Evolutionary conservation across 2,113 vertebrate species (phyloP).

Genomic region (Oreocharis arfaki): DNA sequence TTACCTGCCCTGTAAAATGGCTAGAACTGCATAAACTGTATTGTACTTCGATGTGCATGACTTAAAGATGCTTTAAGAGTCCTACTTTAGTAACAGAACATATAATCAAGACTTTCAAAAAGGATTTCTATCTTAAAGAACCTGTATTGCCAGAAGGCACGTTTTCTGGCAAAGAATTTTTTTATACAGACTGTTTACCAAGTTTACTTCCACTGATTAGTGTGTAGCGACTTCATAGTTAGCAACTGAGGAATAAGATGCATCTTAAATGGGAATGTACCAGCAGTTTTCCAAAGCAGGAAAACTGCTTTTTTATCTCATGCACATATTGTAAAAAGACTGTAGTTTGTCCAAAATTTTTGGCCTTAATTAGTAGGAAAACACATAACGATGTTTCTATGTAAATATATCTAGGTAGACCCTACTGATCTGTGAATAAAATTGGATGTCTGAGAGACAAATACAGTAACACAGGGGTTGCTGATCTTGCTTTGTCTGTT

Average conservation of each 20-base stretch:
- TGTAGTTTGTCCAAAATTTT: background rate
- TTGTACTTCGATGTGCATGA: background rate
- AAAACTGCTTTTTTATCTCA: background rate
- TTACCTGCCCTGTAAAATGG: background rate
- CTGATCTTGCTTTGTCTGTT: background rate
- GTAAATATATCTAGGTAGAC: background rate
- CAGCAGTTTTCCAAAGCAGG: background rate
- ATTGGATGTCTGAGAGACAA: background rate
- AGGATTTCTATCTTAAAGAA: background rate
- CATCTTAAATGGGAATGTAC: background rate
- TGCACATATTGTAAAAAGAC: background rate
- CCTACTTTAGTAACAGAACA: background rate
- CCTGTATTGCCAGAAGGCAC: background rate
- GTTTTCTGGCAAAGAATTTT: background rate
- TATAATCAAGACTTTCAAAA: background rate
- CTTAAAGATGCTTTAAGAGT: background rate
- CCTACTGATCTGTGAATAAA: background rate
- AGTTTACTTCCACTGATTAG: background rate
- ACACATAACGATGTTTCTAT: background rate
- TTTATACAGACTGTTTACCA: background rate
- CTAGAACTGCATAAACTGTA: background rate
- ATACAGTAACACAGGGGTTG: background rate
- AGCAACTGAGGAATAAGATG: background rate
- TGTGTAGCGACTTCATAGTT: background rate
- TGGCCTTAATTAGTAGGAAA: background rate